Base-by-base conservation (phyloP, 1,140 invertebrate species). In the Lasioglossum baleicum region DNA sequence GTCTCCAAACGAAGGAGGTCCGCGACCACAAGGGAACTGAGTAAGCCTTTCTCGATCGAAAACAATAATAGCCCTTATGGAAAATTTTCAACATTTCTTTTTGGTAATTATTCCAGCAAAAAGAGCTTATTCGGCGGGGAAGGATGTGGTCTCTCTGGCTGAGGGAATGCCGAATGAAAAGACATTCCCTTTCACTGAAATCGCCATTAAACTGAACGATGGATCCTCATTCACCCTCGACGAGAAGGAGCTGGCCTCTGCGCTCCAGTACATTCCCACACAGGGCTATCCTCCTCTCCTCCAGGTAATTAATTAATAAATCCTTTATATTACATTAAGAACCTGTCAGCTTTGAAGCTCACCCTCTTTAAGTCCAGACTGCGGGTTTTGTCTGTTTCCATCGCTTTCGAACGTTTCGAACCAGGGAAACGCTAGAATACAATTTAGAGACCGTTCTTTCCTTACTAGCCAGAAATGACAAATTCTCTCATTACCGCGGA, bases 101-200 rank as follows among this genome's bases (percentile, higher is more conserved):
- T 0, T 8, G 17, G 7, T 58, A n/a, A 58, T 51, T 1, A 68
- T 92, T 92, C 8, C 90, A 96, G 96, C 95, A 31, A 95, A 95
- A 80, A 92, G 95, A 10, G 92, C 95, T 20, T 95, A 96, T 82
- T 94, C 94, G 56, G 94, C 95, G 63, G 94, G 95, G 53, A 95
- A 95, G 63, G 94, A 94, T 44, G 93, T 95, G 66, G 95, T 97
- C 17, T 96, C 96, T 2, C 91, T 97, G 76, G 96, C 96, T 0
- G 95, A 96, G 78, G 96, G 96, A 2, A 95, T 96, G 94, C 96
- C 97, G 2, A 97, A 97, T 85, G 95, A 96, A 73, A 91, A 94
- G 26, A 94, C 96, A 5, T 97, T 97, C 88, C 97, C 97, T 0
- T 96, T 96, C 88, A 92, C 94, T 78, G 94, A 94, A 51, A 94